Evolutionary conservation across 1,140 invertebrate species (phyloP), one percentile per base, ranked within the genome.

Genomic region (Caenorhabditis remanei): DNA sequence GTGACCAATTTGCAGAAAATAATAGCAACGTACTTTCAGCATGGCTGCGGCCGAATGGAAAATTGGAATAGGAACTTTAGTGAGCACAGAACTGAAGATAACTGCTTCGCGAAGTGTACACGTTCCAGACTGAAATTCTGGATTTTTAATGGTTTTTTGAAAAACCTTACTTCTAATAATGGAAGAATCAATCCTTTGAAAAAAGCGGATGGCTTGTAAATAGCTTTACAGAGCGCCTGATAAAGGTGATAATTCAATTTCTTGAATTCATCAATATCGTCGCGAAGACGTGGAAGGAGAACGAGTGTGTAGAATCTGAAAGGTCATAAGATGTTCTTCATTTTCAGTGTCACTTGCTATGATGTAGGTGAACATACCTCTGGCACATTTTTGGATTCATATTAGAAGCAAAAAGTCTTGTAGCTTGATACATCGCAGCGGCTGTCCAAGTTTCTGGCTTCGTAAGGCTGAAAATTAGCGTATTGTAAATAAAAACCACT

Each of bases 121-220:
- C 87, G 96, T 96, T 53, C 97, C 97, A 90, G 96, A 95, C 95
- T 96, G 91, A 86, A 91, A 90, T 87, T 93, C 90, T 4, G 19
- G 88, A 87, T 79, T 21, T 19, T 88, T 87, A 41, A 7, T 7
- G 55, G 63, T 67, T 67, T 5, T 6, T 7, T 50, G 82, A 24
- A 41, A 83, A 84, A 85, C 32, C 56, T 90, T 93, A 95, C 95
- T 93, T 97, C 96, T 90, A 97, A 95, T 19, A 99, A 93, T 4
- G 97, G 97, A 55, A 99, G 90, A 46, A 99, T 93, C 90, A 99
- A 95, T 90, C 98, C 98, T 94, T 99, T 99, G 96, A 99, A 99
- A 91, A 99, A 99, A n/a, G 96, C 98, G 75, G 96, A 97, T 63
- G 98, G 97, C 93, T 99, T 99, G 93, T 96, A 99, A 0, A 99